Percentiles rank a stretch among this genome's conserved stretches.
phyloP scores from a whole-genome alignment of 2,113 vertebrate genomes.

The Chionis minor region DNA sequence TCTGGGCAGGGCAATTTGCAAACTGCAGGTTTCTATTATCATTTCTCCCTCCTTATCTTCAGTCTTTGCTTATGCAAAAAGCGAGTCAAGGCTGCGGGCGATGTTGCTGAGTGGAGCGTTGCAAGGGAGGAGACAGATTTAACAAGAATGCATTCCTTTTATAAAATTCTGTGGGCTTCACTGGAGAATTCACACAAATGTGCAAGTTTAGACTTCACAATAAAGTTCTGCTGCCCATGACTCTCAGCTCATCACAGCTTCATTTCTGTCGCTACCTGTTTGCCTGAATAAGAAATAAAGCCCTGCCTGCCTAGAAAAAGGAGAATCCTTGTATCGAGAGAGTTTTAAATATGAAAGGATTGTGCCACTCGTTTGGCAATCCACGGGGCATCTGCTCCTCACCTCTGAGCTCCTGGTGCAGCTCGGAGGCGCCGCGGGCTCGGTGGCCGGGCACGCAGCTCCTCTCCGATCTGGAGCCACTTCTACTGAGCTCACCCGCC shows the following conservation, averaged over 20 bases:
- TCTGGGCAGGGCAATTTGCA: not conserved
- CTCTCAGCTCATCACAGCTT: not conserved
- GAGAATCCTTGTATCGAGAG: not conserved
- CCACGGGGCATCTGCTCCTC: not conserved
- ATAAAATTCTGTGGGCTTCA: not conserved
- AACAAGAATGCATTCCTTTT: not conserved
- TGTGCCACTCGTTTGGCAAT: not conserved
- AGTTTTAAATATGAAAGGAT: not conserved
- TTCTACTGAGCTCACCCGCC: not conserved
- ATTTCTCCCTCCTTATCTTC: not conserved
- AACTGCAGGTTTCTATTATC: not conserved
- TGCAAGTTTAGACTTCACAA: not conserved
- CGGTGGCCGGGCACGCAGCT: rapidly evolving
- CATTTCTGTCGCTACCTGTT: not conserved
- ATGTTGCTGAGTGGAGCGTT: not conserved
- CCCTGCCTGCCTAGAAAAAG: not conserved
- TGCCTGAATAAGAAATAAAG: not conserved
- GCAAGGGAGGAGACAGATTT: not conserved
- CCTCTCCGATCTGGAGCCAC: not conserved
- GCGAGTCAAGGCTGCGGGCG: not conserved
- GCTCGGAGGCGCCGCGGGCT: not conserved
- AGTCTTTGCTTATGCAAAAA: not conserved
- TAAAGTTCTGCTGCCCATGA: not conserved
- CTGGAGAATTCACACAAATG: not conserved
- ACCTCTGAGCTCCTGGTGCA: not conserved